These are phyloP conservation scores for Brevipalpus yothersi DNA, from an alignment of 1,140 invertebrate species.

Conservation along the genomic window DNA sequence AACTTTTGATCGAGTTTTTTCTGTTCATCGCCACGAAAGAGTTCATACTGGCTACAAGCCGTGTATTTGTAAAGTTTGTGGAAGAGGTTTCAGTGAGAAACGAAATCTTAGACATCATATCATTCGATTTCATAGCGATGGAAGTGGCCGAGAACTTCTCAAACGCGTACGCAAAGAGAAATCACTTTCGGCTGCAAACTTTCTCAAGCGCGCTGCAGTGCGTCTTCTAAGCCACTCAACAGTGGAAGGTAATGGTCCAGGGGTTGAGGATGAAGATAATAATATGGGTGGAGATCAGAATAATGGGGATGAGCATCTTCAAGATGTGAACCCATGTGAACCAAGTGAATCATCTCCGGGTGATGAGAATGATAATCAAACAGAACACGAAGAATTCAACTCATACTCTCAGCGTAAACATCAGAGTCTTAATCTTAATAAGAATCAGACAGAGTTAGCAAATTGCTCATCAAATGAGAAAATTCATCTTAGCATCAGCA, in stretches of 20 bases:
- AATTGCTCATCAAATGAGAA: too few species aligned
- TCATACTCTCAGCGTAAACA: neutral
- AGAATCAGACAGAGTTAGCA: too few species aligned
- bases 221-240: neutral
- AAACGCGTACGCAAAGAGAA: slow-evolving; percentile 8
- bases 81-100: slow-evolving; percentile 24
- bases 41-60: slow-evolving; percentile 21
- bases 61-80: slow-evolving; percentile 24
- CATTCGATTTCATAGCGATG: slow-evolving; percentile 20
- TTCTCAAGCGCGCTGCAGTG: neutral
- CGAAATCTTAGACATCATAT: slow-evolving; percentile 24
- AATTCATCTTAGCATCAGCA: neutral
- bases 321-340: too few species aligned
- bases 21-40: slow-evolving; percentile 20
- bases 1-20: slow-evolving; percentile 28
- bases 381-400: neutral
- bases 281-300: neutral
- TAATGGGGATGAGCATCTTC: too few species aligned
- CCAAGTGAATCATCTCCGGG: too few species aligned
- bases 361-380: too few species aligned
- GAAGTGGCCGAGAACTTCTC: slow-evolving; percentile 17
- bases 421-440: too few species aligned
- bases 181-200: neutral
- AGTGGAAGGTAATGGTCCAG: neutral
- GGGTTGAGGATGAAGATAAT: neutral